Conservation (phyloP, 2,113 vertebrate species). For the Antigone vipio region DNA sequence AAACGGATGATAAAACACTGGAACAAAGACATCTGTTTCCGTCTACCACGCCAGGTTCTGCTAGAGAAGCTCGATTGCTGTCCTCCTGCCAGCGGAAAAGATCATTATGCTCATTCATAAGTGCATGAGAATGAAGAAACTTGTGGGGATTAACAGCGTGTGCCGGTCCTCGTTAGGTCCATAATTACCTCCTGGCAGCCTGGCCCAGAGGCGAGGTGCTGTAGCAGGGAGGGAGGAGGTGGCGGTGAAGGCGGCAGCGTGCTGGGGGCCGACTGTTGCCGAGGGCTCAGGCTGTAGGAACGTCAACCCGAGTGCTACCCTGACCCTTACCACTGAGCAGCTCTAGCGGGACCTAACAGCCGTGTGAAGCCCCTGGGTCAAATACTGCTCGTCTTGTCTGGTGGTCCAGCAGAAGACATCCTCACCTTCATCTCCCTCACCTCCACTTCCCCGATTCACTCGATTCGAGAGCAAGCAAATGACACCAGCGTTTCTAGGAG, state of each 20-base stretch:
- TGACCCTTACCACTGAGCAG: background rate
- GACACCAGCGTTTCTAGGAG: background rate
- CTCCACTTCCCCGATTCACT: accelerated
- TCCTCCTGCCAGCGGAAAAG: background rate
- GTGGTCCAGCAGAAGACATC: background rate
- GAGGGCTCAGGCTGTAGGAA: background rate
- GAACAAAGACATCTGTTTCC: background rate
- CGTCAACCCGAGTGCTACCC: accelerated
- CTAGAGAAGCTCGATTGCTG: background rate
- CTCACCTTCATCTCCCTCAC: too few species aligned
- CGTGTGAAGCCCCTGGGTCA: background rate
- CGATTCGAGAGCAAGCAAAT: accelerated
- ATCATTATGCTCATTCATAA: background rate
- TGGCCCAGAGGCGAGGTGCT: accelerated
- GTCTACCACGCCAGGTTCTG: background rate
- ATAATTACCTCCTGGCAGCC: background rate
- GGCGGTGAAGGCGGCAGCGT: background rate
- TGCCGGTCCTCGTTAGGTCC: background rate
- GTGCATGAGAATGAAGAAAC: background rate
- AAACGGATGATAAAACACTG: background rate
- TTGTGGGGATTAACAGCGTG: background rate
- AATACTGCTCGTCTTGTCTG: background rate
- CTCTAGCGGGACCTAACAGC: background rate
- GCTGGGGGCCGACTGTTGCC: background rate
- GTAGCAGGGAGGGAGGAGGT: background rate